These are phyloP conservation scores for Anguilla pacifica DNA, from an alignment of 2,797 vertebrate species.

Conservation along the genomic window DNA sequence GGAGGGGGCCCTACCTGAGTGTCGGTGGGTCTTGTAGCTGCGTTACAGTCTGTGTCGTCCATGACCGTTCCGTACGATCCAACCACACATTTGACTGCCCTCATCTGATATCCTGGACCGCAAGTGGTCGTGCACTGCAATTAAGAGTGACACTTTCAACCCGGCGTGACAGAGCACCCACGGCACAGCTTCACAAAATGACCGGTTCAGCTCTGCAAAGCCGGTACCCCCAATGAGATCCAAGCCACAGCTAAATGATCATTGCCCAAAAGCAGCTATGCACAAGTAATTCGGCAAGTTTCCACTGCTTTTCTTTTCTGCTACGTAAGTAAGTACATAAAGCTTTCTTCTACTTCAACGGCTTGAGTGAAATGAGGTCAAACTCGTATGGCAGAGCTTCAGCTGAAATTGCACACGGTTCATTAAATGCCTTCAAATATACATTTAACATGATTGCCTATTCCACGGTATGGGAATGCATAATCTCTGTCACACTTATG, in stretches of 20 bases:
- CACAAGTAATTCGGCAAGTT: slow-evolving; percentile 42
- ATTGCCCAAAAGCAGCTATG: slow-evolving; percentile 30
- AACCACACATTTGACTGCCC: slow-evolving; percentile 91
- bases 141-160: slow-evolving; percentile 16
- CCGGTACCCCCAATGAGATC: background rate
- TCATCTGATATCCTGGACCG: slow-evolving; percentile 93
- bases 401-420: slow-evolving; percentile 70
- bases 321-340: slow-evolving; percentile 41
- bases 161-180: background rate
- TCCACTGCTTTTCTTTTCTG: slow-evolving; percentile 24
- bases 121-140: slow-evolving; percentile 91
- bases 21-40: slow-evolving; percentile 88
- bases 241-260: slow-evolving; percentile 30
- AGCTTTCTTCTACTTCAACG: slow-evolving; percentile 67
- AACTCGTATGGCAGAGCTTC: slow-evolving; percentile 73
- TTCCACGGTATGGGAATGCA: slow-evolving; percentile 47
- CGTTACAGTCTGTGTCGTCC: slow-evolving; percentile 92
- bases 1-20: slow-evolving; percentile 81
- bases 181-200: slow-evolving; percentile 26
- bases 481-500: slow-evolving; percentile 54
- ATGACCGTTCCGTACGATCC: slow-evolving; percentile 86
- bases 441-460: slow-evolving; percentile 65
- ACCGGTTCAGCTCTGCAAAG: background rate
- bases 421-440: slow-evolving; percentile 77
- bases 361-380: slow-evolving; percentile 77